Percentiles rank a stretch among this genome's conserved stretches.
Evolutionary conservation across 1,140 invertebrate species (phyloP).

Genomic region (Muscidifurax raptorellus): DNA sequence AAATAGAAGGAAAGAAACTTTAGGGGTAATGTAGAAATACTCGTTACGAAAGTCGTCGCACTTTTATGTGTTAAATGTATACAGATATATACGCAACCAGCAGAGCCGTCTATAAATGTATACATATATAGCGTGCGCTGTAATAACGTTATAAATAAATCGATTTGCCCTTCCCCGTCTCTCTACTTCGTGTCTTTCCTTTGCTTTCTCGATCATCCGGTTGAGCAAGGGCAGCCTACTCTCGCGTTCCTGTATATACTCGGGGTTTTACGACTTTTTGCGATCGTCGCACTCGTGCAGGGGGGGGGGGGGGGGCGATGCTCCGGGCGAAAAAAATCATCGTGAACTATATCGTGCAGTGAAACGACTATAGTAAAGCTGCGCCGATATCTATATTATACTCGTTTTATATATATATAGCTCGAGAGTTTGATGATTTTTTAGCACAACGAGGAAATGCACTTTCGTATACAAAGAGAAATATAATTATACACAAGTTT

Average conservation of each 20-base stretch:
- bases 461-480: no score
- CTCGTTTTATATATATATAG: no score
- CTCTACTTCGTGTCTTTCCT: background rate
- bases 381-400: background rate
- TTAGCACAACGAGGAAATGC: no score
- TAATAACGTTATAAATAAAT: constrained; percentile 33
- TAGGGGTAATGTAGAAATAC: background rate
- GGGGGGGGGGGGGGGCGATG: background rate
- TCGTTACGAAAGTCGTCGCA: background rate
- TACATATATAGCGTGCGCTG: background rate
- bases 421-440: no score
- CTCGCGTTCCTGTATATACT: background rate
- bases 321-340: background rate
- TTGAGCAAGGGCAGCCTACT: constrained; percentile 1
- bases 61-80: background rate
- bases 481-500: no score
- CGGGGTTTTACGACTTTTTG: constrained; percentile 13
- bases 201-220: constrained; percentile 27
- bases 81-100: background rate
- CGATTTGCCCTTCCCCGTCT: background rate
- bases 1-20: background rate
- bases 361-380: background rate
- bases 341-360: background rate
- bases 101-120: background rate
- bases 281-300: background rate